These are phyloP conservation scores for Mythimna ferrago DNA, from an alignment of 2,888 invertebrate species.

Conservation along the genomic window DNA sequence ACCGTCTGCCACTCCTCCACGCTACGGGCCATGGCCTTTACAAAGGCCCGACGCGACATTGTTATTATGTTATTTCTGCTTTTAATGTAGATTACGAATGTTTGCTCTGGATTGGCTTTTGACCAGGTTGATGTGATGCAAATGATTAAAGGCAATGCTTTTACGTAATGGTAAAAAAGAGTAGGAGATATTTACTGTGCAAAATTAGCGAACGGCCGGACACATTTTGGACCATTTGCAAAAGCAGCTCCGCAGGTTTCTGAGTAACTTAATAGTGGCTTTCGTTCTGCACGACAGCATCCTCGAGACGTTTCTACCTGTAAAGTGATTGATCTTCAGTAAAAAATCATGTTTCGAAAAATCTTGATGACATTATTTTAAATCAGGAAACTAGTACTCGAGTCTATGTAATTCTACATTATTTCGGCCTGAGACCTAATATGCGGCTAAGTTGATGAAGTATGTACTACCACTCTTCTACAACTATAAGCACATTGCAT, in stretches of 20 bases:
- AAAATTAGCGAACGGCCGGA: slow-evolving; percentile 83
- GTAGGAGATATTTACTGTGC: slow-evolving; percentile 83
- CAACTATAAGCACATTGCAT: no score
- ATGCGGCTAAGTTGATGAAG: no score
- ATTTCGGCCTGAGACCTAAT: no score
- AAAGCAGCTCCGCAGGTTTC: slow-evolving; percentile 92
- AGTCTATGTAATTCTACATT: no score
- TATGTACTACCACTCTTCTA: no score
- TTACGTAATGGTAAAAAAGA: background rate
- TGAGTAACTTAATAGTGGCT: slow-evolving; percentile 90
- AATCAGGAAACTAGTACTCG: no score
- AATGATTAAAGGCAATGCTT: background rate
- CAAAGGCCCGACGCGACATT: no score
- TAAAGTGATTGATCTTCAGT: slow-evolving; percentile 43
- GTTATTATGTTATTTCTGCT: no score
- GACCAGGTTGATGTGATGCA: background rate
- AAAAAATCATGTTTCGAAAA: background rate
- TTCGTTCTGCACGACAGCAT: slow-evolving; percentile 84
- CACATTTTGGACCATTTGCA: slow-evolving; percentile 88
- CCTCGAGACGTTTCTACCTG: slow-evolving; percentile 84
- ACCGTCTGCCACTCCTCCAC: no score
- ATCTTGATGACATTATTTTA: background rate
- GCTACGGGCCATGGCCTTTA: no score
- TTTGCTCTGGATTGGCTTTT: background rate
- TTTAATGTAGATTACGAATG: no score